Evolutionary conservation across 2,113 vertebrate genomes (phyloP).

Genomic region (Dromas ardeola): DNA sequence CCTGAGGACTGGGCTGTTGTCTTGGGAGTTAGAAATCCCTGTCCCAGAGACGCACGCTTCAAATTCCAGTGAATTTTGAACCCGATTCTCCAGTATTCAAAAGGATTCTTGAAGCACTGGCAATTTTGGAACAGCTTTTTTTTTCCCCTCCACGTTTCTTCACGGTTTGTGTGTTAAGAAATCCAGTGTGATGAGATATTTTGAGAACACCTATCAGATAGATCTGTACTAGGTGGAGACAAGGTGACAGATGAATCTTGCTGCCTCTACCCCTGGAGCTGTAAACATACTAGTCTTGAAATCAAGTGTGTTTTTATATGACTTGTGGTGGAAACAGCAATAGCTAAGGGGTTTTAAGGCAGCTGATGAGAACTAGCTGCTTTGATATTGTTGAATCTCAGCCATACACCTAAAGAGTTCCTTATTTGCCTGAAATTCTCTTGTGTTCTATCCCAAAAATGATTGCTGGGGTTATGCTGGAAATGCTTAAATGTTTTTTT

Average conservation of each 20-base stretch:
- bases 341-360: not conserved
- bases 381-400: not conserved
- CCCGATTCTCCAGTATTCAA: not conserved
- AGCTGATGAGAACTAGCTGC: not conserved
- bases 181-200: not conserved
- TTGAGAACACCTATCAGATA: conserved; percentile 22
- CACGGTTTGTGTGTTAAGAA: not conserved
- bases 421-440: not conserved
- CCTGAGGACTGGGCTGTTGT: not conserved
- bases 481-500: not conserved
- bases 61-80: not conserved
- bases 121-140: not conserved
- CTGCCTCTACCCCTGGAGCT: conserved; percentile 12
- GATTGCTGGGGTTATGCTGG: not conserved
- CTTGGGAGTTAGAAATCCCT: not conserved
- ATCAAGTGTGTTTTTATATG: not conserved
- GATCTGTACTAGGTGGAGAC: conserved; percentile 10
- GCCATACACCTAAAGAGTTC: not conserved
- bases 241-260: conserved; percentile 32
- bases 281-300: conserved; percentile 2
- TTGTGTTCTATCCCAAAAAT: not conserved
- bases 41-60: not conserved
- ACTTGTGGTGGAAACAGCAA: not conserved
- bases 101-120: not conserved
- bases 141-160: conserved; percentile 20